These are phyloP conservation scores for Halesus radiatus DNA, from an alignment of 1,140 invertebrate species.

Conservation along the genomic window DNA sequence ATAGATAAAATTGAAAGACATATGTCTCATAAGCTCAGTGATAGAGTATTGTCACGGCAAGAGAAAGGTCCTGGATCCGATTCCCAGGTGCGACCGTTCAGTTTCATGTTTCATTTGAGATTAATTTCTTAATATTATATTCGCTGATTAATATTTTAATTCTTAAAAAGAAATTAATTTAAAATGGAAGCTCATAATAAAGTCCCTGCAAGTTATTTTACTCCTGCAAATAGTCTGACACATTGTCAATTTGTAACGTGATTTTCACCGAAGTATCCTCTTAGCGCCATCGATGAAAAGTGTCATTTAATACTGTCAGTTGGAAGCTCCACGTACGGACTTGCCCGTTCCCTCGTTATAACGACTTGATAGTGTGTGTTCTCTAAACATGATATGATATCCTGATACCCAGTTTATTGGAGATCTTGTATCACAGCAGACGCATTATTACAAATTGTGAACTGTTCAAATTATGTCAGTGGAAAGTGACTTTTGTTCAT, in stretches of 20 bases:
- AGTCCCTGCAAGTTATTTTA: conserved; percentile 32
- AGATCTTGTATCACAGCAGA: not conserved
- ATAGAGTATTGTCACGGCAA: too few relatives aligned
- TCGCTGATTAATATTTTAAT: too few relatives aligned
- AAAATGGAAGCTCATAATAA: conserved; percentile 22
- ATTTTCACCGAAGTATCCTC: conserved; percentile 55
- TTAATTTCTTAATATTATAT: too few relatives aligned
- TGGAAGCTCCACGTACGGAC: not conserved
- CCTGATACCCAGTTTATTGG: conserved; percentile 18
- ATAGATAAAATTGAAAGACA: too few relatives aligned
- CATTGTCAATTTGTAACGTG: conserved; percentile 57
- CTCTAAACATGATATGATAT: conserved; percentile 1
- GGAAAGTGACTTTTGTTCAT: too few relatives aligned
- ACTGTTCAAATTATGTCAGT: too few relatives aligned
- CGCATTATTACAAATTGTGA: conserved; percentile 3
- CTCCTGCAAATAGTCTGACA: conserved; percentile 51
- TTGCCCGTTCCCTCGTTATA: not conserved
- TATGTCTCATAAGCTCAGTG: too few relatives aligned
- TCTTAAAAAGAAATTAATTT: too few relatives aligned
- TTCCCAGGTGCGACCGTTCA: too few relatives aligned
- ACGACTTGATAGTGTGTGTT: not conserved
- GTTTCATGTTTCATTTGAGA: too few relatives aligned
- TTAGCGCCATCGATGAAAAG: conserved; percentile 44
- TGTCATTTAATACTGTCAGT: conserved; percentile 31
- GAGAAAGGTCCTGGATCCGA: too few relatives aligned